Conservation (phyloP, 2,113 vertebrate genomes). For the Eolophus roseicapilla region DNA sequence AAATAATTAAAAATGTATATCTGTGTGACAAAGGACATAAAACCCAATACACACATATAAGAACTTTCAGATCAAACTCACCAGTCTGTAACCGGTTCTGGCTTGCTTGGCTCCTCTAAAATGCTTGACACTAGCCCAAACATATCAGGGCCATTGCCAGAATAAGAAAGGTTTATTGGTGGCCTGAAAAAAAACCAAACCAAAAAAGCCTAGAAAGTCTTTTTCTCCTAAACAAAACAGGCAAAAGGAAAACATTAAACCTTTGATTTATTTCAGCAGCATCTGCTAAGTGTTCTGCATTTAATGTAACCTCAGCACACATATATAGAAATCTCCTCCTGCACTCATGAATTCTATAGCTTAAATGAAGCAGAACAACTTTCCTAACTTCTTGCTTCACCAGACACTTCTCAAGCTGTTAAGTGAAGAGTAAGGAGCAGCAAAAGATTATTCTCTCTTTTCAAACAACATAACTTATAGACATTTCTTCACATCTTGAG, state of each 20-base stretch:
- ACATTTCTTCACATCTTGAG: not conserved
- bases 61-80: conserved; percentile 9
- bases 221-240: not conserved
- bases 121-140: conserved; percentile 68
- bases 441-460: not conserved
- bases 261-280: not conserved
- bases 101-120: conserved; percentile 67
- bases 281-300: not conserved
- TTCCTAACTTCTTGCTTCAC: not conserved
- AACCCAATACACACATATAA: accelerated
- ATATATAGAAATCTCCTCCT: not conserved
- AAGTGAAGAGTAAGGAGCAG: not conserved
- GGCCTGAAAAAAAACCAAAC: conserved; percentile 4
- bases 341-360: not conserved
- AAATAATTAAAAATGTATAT: not conserved
- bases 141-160: conserved; percentile 63
- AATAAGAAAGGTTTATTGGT: conserved; percentile 51
- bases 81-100: conserved; percentile 71
- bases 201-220: not conserved
- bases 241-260: not conserved
- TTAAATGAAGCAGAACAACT: not conserved
- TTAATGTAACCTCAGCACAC: not conserved
- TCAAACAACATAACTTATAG: not conserved
- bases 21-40: not conserved
- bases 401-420: not conserved